Percentiles rank a stretch among this genome's conserved stretches.
phyloP scores from a whole-genome alignment of 2,113 vertebrate species.

The Gallinago jamesoni region DNA sequence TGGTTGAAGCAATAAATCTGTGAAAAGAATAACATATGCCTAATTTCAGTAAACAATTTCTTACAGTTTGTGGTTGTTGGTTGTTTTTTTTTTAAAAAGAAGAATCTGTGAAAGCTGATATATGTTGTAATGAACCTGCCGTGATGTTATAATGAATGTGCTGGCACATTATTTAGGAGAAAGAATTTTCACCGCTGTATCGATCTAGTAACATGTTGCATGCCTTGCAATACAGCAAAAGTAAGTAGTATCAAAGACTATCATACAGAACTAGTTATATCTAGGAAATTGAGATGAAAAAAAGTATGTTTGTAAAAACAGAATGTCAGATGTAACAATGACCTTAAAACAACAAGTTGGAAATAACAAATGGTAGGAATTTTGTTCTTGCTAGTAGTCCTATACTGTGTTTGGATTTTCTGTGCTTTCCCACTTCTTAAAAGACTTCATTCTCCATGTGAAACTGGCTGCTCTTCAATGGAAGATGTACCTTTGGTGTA shows the following conservation, averaged over 20 bases:
- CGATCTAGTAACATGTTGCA: not conserved
- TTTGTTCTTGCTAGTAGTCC: not conserved
- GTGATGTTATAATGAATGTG: not conserved
- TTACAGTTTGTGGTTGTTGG: not conserved
- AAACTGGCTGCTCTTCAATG: not conserved
- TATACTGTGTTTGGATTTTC: not conserved
- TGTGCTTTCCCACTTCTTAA: not conserved
- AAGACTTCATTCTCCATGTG: not conserved
- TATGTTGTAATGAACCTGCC: not conserved
- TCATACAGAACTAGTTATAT: not conserved
- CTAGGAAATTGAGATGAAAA: not conserved
- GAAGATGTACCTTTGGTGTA: not conserved
- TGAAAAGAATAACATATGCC: conserved; percentile 13
- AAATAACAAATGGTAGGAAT: not conserved
- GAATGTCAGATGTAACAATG: not conserved
- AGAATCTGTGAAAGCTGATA: not conserved
- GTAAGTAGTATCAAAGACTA: not conserved
- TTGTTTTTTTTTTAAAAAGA: not conserved
- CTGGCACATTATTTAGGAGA: not conserved
- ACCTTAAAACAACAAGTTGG: not conserved
- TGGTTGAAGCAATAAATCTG: conserved; percentile 19
- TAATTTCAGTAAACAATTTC: not conserved
- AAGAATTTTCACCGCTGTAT: not conserved
- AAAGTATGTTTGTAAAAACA: not conserved
- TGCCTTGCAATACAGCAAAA: not conserved